A percentile compares a stretch with the other conserved stretches of the same genome.
These are phyloP conservation scores for Byasa hedistus DNA, from an alignment of 2,888 invertebrate genomes.

Conservation along the genomic window DNA sequence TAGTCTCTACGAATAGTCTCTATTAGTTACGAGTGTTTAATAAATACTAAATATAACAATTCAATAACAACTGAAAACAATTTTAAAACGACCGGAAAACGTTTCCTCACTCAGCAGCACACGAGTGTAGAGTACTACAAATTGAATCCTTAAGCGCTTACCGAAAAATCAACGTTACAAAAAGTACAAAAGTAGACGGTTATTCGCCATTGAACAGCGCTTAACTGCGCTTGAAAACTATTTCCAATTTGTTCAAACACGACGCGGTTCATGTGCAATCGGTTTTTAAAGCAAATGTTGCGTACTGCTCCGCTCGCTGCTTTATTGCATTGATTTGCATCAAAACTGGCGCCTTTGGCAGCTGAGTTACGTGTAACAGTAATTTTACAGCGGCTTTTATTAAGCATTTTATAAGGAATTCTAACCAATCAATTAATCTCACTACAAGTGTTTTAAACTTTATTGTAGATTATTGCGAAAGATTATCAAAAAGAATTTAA, in stretches of 20 bases:
- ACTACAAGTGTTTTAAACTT: too few species aligned
- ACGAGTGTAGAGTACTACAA: background rate
- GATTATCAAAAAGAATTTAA: too few species aligned
- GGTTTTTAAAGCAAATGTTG: constrained; percentile 24
- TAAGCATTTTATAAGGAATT: too few species aligned
- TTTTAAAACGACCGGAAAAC: background rate
- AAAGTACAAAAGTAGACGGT: constrained; percentile 13
- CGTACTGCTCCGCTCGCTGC: constrained; percentile 12
- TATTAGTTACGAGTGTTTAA: background rate
- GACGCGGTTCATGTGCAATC: constrained; percentile 22
- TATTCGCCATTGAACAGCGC: constrained; percentile 21
- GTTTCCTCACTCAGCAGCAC: background rate
- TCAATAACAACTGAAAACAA: background rate
- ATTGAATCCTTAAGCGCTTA: constrained; percentile 16
- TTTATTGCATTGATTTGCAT: constrained; percentile 19
- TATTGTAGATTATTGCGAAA: too few species aligned
- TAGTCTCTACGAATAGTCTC: background rate
- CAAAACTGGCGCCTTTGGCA: constrained; percentile 6
- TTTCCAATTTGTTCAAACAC: constrained; percentile 29
- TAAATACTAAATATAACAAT: background rate
- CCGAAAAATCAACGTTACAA: constrained; percentile 17
- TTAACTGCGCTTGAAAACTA: constrained; percentile 26
- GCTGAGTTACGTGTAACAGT: background rate
- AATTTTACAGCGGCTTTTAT: background rate
- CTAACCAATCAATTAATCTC: too few species aligned